Evolutionary conservation across 1,140 invertebrate genomes (phyloP).

Genomic region (Dendroctonus valens): DNA sequence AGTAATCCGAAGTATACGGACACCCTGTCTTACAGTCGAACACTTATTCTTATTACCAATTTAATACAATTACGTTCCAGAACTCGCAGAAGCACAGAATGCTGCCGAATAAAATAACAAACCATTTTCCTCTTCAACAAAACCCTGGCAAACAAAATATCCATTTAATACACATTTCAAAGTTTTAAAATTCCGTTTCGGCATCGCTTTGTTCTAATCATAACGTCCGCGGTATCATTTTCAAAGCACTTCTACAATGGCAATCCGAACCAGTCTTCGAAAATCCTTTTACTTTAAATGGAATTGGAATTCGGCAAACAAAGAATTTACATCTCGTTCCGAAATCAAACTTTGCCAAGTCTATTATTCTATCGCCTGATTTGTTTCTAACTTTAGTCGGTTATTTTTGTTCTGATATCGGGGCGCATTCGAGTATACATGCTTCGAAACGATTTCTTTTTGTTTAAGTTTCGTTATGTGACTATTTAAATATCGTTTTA

Average conservation of each 20-base stretch:
- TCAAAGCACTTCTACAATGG: conserved; percentile 20
- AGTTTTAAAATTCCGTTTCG: conserved; percentile 8
- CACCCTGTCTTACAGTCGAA: too few species aligned
- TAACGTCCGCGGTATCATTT: conserved; percentile 29
- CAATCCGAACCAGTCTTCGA: conserved; percentile 21
- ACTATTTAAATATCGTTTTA: not conserved
- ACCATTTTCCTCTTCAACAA: too few species aligned
- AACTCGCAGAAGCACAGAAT: too few species aligned
- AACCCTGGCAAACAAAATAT: not conserved
- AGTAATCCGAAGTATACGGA: too few species aligned
- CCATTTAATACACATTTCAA: conserved; percentile 4
- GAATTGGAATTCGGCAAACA: conserved; percentile 35
- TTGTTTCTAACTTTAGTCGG: conserved; percentile 28
- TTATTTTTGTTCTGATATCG: conserved; percentile 24
- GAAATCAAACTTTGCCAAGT: conserved; percentile 31
- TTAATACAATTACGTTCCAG: too few species aligned
- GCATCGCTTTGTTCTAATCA: conserved; percentile 15
- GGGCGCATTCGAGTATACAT: conserved; percentile 1
- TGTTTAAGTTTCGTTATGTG: too few species aligned
- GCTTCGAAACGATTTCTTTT: conserved; percentile 13
- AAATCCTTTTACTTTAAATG: conserved; percentile 34
- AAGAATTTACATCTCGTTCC: conserved; percentile 36
- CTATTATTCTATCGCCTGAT: conserved; percentile 32
- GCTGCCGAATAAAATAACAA: too few species aligned
- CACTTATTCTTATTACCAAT: too few species aligned